phyloP scores from a whole-genome alignment of 92 coral and sea anemone species.

The Meandrina meandrites region DNA sequence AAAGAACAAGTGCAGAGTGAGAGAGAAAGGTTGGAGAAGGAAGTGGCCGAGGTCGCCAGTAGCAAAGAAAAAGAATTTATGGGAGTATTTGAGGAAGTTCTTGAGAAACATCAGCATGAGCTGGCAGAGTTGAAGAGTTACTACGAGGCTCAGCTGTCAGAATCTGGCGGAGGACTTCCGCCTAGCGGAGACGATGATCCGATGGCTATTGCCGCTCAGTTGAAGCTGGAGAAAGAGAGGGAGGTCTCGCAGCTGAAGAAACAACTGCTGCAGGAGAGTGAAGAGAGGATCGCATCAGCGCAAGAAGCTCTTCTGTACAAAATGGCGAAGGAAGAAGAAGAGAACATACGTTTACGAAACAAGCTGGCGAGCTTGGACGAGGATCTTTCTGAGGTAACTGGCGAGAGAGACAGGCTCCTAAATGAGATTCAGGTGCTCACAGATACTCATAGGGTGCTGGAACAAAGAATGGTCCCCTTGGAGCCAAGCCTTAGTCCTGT shows the following conservation, averaged over 20 bases:
- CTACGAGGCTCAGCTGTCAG: slow-evolving; percentile 36
- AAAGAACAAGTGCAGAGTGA: slow-evolving; percentile 66
- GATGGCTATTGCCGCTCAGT: slow-evolving; percentile 11
- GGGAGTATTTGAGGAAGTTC: slow-evolving; percentile 57
- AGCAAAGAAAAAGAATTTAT: slow-evolving; percentile 74
- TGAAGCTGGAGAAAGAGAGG: slow-evolving; percentile 63
- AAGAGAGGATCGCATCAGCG: slow-evolving; percentile 78
- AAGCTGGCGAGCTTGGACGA: slow-evolving; percentile 53
- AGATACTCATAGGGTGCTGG: slow-evolving; percentile 58
- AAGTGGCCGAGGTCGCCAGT: slow-evolving; percentile 56
- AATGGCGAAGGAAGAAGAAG: slow-evolving; percentile 75
- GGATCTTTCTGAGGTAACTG: slow-evolving; percentile 61
- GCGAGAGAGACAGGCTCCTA: slow-evolving; percentile 74
- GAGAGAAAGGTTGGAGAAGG: slow-evolving; percentile 63
- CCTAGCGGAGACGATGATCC: slow-evolving; percentile 11
- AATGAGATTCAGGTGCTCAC: slow-evolving; percentile 65
- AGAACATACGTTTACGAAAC: slow-evolving; percentile 62
- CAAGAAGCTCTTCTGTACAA: slow-evolving; percentile 70
- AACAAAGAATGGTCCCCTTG: slow-evolving; percentile 39
- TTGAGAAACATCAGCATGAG: slow-evolving; percentile 73
- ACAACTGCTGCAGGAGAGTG: slow-evolving; percentile 68
- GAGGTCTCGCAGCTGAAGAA: slow-evolving; percentile 69
- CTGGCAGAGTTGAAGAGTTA: slow-evolving; percentile 60
- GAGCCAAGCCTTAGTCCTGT: slow-evolving; percentile 63
- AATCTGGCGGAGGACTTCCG: slow-evolving; percentile 21